These are phyloP conservation scores for Drepanosiphum platanoidis DNA, from an alignment of 2,888 invertebrate species.

Conservation along the genomic window DNA sequence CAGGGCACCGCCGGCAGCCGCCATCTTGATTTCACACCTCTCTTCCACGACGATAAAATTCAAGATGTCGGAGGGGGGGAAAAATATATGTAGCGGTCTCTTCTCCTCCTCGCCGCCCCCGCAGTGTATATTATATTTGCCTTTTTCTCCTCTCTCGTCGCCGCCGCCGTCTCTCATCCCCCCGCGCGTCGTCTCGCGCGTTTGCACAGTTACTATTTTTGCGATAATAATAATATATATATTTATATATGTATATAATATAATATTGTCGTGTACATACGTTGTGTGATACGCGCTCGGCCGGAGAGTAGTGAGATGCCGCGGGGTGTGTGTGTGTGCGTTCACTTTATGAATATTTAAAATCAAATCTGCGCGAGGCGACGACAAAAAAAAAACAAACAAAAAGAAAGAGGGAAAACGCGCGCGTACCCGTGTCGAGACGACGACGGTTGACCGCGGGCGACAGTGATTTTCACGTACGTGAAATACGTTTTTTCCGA, in stretches of 20 bases:
- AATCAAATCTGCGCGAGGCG: conserved; percentile 12
- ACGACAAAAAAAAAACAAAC: neutral
- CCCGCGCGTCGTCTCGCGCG: too few relatives aligned
- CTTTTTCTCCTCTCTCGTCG: conserved; percentile 5
- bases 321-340: too few relatives aligned
- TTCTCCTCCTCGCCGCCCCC: neutral
- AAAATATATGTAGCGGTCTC: conserved; percentile 6
- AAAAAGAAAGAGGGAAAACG: too few relatives aligned
- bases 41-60: conserved; percentile 54
- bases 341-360: conserved; percentile 45
- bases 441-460: neutral
- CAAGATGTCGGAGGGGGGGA: conserved; percentile 54
- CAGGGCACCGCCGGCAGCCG: conserved; percentile 41
- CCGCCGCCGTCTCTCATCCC: neutral
- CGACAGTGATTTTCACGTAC: neutral
- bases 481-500: neutral
- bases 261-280: neutral
- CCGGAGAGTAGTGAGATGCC: too few relatives aligned
- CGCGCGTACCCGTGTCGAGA: too few relatives aligned
- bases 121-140: neutral
- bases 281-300: too few relatives aligned
- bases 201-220: neutral
- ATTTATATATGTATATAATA: too few relatives aligned
- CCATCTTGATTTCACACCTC: conserved; percentile 62
- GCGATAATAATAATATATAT: neutral